Evolutionary conservation across 1,140 invertebrate species (phyloP), one percentile per base, ranked within the genome.

Genomic region (Gryllus bimaculatus): DNA sequence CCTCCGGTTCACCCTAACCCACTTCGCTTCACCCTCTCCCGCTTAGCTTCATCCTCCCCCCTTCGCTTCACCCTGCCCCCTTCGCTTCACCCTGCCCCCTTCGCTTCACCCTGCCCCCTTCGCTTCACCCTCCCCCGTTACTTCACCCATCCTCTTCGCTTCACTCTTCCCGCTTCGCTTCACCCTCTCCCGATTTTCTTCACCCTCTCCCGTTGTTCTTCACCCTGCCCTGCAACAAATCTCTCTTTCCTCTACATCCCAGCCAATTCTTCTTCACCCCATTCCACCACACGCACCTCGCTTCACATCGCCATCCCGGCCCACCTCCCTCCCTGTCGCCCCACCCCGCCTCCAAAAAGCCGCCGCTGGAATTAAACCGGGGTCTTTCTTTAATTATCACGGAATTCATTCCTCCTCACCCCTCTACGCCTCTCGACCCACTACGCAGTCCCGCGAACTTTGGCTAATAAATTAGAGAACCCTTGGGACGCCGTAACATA

Each of bases 361-460:
- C 54, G 54, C 54, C 54, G 10, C 54, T 66, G 54, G 54, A 66
- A 66, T 66, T 3, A 66, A 66, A 66, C 54, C 54, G 54, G 18
- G 54, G 54, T 66, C 54, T 66, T 66, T 66, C 54, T 66, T 66
- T 66, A 66, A 66, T 66, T 66, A 66, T 66, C 54, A 18, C 54
- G 18, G 54, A 66, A 66, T 66, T 66, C 54, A 66, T 66, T 7
- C 54, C 54, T 18, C 54, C 54, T 66, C 18, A 2, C 54, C 54
- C 54, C 18, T 18, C 54, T 66, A 18, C 18, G 54, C 54, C 54
- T 18, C 54, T 10, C 18, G 10, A 18, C 10, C 10, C 54, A 7
- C 18, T 66, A 18, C 18, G 54, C 54, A 13, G 54, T 10, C 54
- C 54, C 18, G 54, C 54, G 54, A 66, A 66, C 54, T 66, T 66